Evolutionary conservation across 2,113 vertebrate genomes (phyloP).

Genomic region (Symphodus melops): DNA sequence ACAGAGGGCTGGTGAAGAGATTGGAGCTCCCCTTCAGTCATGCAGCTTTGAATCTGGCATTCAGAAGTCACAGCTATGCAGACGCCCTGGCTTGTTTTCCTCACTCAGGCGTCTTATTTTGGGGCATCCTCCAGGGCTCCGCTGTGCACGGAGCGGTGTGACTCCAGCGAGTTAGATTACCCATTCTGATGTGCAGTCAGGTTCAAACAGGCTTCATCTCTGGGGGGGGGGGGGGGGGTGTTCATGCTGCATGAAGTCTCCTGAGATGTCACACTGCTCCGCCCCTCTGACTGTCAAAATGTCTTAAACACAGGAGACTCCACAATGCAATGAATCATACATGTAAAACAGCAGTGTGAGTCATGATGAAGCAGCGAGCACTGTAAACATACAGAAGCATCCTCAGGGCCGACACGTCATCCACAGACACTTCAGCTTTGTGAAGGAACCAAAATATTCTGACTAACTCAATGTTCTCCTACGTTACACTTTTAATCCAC

Average conservation of each 20-base stretch:
- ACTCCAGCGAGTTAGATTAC: constrained; percentile 26
- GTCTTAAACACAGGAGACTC: constrained; percentile 25
- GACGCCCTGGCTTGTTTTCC: constrained; percentile 36
- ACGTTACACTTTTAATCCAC: too few relatives aligned
- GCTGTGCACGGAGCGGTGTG: background rate
- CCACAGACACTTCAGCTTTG: background rate
- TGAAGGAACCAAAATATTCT: too few relatives aligned
- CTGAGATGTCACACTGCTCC: constrained; percentile 1
- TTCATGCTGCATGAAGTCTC: constrained; percentile 34
- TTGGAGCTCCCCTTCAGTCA: constrained; percentile 40
- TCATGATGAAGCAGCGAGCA: background rate
- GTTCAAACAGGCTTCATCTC: constrained; percentile 31
- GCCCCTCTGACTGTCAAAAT: constrained; percentile 4
- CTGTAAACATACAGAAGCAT: background rate
- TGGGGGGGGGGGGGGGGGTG: constrained; percentile 21
- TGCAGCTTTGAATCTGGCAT: constrained; percentile 32
- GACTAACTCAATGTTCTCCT: too few relatives aligned
- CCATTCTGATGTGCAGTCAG: constrained; percentile 46
- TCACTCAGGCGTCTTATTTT: constrained; percentile 35
- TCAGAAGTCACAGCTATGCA: constrained; percentile 34
- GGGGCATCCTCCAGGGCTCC: constrained; percentile 31
- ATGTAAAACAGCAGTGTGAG: background rate
- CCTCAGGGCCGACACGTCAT: background rate
- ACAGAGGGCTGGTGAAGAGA: constrained; percentile 36
- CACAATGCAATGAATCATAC: constrained; percentile 8